phyloP scores from a whole-genome alignment of 2,888 invertebrate species.

The Fragum whitleyi region DNA sequence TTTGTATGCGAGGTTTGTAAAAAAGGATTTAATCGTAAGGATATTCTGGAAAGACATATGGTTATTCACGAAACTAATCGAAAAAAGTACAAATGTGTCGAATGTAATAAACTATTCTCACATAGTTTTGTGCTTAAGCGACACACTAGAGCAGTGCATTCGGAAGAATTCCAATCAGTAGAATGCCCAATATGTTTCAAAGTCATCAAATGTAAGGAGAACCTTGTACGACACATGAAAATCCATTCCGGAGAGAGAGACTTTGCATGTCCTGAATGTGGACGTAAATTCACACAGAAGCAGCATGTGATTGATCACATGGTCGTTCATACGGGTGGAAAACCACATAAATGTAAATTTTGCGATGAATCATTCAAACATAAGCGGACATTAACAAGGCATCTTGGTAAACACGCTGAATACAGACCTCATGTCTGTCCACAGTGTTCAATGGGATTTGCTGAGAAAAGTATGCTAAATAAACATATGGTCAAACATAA shows the following conservation, averaged over 20 bases:
- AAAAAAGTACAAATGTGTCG: conserved; percentile 51
- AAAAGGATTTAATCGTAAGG: conserved; percentile 45
- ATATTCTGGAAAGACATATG: conserved; percentile 47
- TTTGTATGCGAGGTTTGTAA: conserved; percentile 38
- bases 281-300: conserved; percentile 27
- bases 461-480: conserved; percentile 19
- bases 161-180: conserved; percentile 31
- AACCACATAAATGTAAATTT: conserved; percentile 29
- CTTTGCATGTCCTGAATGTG: conserved; percentile 20
- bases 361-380: conserved; percentile 40
- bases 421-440: conserved; percentile 1
- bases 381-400: conserved; percentile 31
- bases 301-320: conserved; percentile 37
- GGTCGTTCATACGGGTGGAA: conserved; percentile 30
- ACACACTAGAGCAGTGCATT: conserved; percentile 50
- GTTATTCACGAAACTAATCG: conserved; percentile 27
- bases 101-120: conserved; percentile 49
- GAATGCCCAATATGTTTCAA: conserved; percentile 52
- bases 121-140: conserved; percentile 45
- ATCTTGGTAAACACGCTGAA: conserved; percentile 27
- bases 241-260: conserved; percentile 33
- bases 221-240: conserved; percentile 39
- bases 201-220: conserved; percentile 41
- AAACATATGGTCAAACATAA: conserved; percentile 28
- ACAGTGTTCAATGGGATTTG: conserved; percentile 12